phyloP scores from a whole-genome alignment of 1,140 invertebrate species.

The Aphidius ervi region DNA sequence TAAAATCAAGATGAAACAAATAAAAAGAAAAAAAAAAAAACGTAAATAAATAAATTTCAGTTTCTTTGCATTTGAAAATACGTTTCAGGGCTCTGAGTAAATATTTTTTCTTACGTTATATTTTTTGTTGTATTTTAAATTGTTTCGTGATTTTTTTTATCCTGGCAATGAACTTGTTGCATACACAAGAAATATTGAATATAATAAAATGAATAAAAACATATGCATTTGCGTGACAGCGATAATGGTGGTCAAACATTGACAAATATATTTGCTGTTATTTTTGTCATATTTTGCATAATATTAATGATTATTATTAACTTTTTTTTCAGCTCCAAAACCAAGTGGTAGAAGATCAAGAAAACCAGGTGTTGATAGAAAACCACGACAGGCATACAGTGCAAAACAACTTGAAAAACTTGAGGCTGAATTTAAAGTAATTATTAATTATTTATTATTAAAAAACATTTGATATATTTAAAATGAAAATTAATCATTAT shows the following conservation, averaged over 20 bases:
- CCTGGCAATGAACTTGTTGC: too few species aligned
- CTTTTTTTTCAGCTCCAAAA: constrained; percentile 64
- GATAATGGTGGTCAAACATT: too few species aligned
- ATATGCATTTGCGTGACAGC: too few species aligned
- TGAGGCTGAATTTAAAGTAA: constrained; percentile 87
- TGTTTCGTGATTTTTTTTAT: too few species aligned
- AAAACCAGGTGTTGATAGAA: constrained; percentile 83
- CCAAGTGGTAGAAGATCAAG: constrained; percentile 71
- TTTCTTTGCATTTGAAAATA: neutral
- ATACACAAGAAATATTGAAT: too few species aligned
- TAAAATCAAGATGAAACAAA: neutral
- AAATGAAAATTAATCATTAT: neutral
- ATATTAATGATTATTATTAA: too few species aligned
- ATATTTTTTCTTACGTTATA: too few species aligned
- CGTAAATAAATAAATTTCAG: neutral
- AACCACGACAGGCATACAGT: constrained; percentile 92
- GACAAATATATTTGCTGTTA: too few species aligned
- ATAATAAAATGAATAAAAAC: too few species aligned
- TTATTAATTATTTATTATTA: too few species aligned
- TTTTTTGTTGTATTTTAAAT: too few species aligned
- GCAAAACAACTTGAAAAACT: constrained; percentile 86
- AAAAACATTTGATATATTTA: neutral
- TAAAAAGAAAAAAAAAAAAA: neutral
- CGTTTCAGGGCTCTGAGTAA: too few species aligned
- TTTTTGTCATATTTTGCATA: constrained; percentile 1